phyloP scores from a whole-genome alignment of 2,888 invertebrate species.

The Abrostola triplasia region DNA sequence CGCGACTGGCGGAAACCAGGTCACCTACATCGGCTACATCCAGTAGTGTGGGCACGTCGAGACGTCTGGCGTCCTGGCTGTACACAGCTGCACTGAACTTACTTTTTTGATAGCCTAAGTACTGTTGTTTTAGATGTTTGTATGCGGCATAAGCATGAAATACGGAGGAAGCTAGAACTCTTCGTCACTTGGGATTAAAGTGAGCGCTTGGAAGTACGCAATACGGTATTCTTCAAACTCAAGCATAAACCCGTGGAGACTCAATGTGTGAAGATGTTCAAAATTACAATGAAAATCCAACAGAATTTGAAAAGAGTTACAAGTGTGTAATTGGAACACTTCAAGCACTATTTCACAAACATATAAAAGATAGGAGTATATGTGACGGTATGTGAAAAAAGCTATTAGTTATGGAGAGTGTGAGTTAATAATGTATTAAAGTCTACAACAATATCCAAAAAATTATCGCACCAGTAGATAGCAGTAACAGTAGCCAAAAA shows the following conservation, averaged over 20 bases:
- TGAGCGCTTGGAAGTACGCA: neutral
- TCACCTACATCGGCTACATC: conserved; percentile 64
- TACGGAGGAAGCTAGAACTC: neutral
- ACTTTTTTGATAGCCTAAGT: conserved; percentile 30
- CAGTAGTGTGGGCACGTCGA: conserved; percentile 43
- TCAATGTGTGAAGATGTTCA: no score
- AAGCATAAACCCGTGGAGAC: neutral
- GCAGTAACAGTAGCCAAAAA: conserved; percentile 13
- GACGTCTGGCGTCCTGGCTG: conserved; percentile 54
- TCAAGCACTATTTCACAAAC: no score
- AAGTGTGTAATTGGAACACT: no score
- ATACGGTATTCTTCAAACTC: neutral
- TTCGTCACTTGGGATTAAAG: neutral
- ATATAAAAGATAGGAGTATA: no score
- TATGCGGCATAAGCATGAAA: neutral
- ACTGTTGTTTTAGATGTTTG: conserved; percentile 16
- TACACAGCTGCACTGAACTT: conserved; percentile 25
- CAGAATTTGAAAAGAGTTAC: no score
- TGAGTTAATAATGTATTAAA: no score
- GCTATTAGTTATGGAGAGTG: neutral
- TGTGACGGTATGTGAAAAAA: no score
- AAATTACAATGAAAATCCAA: no score
- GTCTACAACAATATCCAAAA: conserved; percentile 9
- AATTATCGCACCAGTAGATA: no score
- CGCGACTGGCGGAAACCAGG: conserved; percentile 61